A percentile compares a stretch with the other conserved stretches of the same genome.
Evolutionary conservation across 2,888 invertebrate species (phyloP).

Genomic region (Gari tellinella): DNA sequence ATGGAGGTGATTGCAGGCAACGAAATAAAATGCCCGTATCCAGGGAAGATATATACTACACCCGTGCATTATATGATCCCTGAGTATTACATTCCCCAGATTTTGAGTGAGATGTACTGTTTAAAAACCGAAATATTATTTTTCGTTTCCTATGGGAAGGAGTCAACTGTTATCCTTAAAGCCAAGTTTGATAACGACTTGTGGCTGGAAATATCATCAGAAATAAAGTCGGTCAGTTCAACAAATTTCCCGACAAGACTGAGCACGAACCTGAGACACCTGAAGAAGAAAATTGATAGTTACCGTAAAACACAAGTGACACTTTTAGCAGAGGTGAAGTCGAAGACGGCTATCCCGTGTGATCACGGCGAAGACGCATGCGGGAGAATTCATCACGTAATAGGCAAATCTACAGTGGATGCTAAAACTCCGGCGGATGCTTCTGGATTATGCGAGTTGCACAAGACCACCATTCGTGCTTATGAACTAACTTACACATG

Average conservation of each 20-base stretch:
- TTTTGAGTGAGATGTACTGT: conserved; percentile 36
- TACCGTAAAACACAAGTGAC: conserved; percentile 8
- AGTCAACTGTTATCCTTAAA: conserved; percentile 20
- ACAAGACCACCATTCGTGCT: no score
- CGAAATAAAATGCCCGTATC: conserved; percentile 51
- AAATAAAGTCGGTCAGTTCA: conserved; percentile 2
- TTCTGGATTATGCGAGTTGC: no score
- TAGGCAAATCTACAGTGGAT: no score
- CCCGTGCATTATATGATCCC: conserved; percentile 33
- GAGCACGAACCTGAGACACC: neutral
- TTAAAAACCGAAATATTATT: conserved; percentile 12
- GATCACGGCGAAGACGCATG: no score
- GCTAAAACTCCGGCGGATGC: no score
- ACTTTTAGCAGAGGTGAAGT: conserved; percentile 36
- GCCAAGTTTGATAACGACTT: conserved; percentile 19
- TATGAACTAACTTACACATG: no score
- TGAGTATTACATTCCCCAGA: conserved; percentile 29
- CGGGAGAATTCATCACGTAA: no score
- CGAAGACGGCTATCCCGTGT: conserved; percentile 23
- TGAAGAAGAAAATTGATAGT: conserved; percentile 29
- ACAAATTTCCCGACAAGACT: conserved; percentile 4
- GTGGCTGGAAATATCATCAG: no score
- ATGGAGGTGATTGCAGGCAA: conserved; percentile 5
- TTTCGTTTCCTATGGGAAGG: conserved; percentile 30
- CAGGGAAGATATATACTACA: conserved; percentile 24